Conservation (phyloP, 2,888 invertebrate species). For the Pammene fasciana region DNA sequence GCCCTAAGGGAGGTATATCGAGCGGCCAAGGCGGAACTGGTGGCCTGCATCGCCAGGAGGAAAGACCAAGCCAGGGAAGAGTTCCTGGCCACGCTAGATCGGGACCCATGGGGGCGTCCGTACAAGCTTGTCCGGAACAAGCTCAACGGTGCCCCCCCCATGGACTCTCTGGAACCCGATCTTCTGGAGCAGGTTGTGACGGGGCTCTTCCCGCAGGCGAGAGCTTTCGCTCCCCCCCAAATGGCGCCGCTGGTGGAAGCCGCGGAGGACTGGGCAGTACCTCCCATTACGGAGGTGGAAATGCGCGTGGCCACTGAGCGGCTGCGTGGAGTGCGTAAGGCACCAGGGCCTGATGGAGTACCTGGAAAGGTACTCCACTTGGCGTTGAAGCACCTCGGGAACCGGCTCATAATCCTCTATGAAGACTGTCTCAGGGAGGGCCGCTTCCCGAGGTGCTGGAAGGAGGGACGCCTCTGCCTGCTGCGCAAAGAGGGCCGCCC, state of each 20-base stretch:
- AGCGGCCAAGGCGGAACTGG: no score
- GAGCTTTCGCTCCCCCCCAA: not conserved
- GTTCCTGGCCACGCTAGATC: not conserved
- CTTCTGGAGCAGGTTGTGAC: not conserved
- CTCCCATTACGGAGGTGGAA: not conserved
- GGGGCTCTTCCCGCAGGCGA: not conserved
- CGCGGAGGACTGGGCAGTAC: not conserved
- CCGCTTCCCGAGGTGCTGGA: constrained; percentile 16
- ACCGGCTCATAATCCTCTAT: not conserved
- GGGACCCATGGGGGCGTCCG: not conserved
- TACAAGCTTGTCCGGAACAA: not conserved
- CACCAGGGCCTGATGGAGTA: not conserved
- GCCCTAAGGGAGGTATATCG: no score
- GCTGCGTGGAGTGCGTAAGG: not conserved
- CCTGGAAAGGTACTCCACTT: not conserved
- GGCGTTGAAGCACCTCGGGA: not conserved
- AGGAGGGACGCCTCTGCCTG: constrained; percentile 18
- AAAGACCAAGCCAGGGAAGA: not conserved
- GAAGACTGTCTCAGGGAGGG: not conserved
- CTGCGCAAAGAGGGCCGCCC: not conserved
- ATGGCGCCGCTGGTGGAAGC: not conserved
- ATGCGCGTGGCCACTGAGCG: not conserved
- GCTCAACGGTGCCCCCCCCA: not conserved
- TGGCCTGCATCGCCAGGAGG: not conserved
- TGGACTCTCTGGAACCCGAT: not conserved